Evolutionary conservation across 1,140 invertebrate species (phyloP).

Genomic region (Brachionus rotundiformis): DNA sequence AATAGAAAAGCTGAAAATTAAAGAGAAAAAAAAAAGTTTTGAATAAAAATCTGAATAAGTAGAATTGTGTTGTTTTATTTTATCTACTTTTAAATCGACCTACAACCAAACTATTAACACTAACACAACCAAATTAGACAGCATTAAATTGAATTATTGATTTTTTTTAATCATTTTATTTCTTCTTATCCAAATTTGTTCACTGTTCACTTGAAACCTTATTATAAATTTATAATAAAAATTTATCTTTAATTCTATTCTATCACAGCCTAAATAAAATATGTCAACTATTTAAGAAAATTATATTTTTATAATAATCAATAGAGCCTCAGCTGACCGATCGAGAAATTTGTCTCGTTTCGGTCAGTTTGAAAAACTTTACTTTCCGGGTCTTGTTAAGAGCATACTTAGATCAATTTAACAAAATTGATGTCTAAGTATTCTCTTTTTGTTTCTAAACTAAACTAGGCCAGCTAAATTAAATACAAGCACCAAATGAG

Average conservation of each 20-base stretch:
- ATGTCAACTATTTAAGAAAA: not conserved
- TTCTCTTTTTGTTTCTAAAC: not conserved
- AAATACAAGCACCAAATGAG: not conserved
- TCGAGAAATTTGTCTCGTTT: too few species aligned
- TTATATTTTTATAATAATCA: not conserved
- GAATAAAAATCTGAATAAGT: constrained; percentile 32
- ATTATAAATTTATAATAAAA: constrained; percentile 4
- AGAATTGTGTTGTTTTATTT: not conserved
- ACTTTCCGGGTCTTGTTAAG: too few species aligned
- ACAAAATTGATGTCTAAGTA: not conserved
- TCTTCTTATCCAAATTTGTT: not conserved
- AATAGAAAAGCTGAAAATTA: constrained; percentile 5
- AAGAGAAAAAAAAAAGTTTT: constrained; percentile 6
- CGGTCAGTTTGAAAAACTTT: too few species aligned
- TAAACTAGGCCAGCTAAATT: not conserved
- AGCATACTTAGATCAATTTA: too few species aligned
- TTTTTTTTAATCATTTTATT: not conserved
- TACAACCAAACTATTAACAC: not conserved
- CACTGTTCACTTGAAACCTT: not conserved
- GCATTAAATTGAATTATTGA: constrained; percentile 37
- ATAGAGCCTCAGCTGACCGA: too few species aligned
- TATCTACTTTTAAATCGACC: not conserved
- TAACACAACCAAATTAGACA: constrained; percentile 1
- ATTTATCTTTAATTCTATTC: not conserved
- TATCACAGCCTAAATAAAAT: not conserved